Base-by-base conservation (phyloP, 2,888 invertebrate species). In the Drosophila seclusa region DNA sequence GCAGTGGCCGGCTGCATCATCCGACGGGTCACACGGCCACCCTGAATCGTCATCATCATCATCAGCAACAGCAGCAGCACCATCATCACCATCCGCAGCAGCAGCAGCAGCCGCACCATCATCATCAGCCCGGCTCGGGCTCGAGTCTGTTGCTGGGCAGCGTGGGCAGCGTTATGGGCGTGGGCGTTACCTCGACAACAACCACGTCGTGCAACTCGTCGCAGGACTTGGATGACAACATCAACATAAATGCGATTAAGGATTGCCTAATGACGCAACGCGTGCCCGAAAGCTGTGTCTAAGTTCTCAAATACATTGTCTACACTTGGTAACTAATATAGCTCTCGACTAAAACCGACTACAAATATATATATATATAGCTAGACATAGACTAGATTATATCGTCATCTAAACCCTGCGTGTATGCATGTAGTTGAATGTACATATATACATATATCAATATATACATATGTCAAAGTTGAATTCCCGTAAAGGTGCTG, bases 241-340 rank as follows among this genome's bases (percentile, higher is more conserved):
- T 96, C 90, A 97, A 97, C 94, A 97, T 97, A 66, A 95, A 96
- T 93, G 97, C 97, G 90, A 97, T 97, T 93, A 97, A 97, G 93
- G 97, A 97, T 93, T 95, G 97, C 91, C 95, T 97, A 76, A 96
- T 97, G 94, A 96, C 97, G 90, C 96, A 96, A 92, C 95, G 97
- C 92, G 95, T 97, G 92, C 97, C 97, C 52, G 97, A 97, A 94
- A 97, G 97, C 92, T 97, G 97, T 94, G 97, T 97, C 90, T 97
- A 96, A 95, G 82, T 68, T 76, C 49, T 48, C 24, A 57, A 55
- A 78, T 59, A 61, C 21, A 36, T 16, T 55, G 45, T 68, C 53
- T 62, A 62, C 40, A 68, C 68, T n/a, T 58, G 40, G 32, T 27
- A 38, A 62, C 24, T 38, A 24, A 27, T 13, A 32, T 49, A 32